A percentile compares a stretch with the other conserved stretches of the same genome.
Evolutionary conservation across 2,888 invertebrate genomes (phyloP).

Genomic region (Temnothorax ravouxi): DNA sequence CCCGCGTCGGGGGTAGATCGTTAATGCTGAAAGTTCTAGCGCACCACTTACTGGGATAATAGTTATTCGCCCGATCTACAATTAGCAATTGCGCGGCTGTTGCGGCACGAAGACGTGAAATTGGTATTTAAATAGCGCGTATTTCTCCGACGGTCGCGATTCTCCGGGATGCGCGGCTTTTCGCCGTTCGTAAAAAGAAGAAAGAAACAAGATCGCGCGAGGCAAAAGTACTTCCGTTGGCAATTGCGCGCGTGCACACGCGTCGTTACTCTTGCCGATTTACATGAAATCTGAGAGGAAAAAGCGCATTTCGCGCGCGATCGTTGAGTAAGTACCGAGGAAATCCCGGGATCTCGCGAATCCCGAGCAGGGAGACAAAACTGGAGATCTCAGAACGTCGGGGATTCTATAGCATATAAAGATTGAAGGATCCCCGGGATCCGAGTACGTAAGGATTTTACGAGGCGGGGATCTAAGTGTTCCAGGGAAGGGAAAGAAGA

Average conservation of each 20-base stretch:
- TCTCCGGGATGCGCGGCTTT: neutral
- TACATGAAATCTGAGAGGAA: slow-evolving; percentile 20
- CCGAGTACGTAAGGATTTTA: slow-evolving; percentile 50
- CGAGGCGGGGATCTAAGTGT: slow-evolving; percentile 44
- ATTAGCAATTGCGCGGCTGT: slow-evolving; percentile 28
- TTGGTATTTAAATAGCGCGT: neutral
- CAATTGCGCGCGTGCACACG: neutral
- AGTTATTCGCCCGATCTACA: slow-evolving; percentile 34
- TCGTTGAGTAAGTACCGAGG: slow-evolving; percentile 33
- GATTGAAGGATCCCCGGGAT: slow-evolving; percentile 47
- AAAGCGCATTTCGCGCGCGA: slow-evolving; percentile 28
- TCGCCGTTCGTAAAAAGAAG: neutral
- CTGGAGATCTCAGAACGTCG: slow-evolving; percentile 47
- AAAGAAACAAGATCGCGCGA: neutral
- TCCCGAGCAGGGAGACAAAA: slow-evolving; percentile 38
- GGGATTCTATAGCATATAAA: slow-evolving; percentile 34
- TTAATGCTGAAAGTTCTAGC: slow-evolving; percentile 52
- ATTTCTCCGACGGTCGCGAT: neutral
- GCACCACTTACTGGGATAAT: slow-evolving; percentile 43
- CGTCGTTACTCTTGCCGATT: slow-evolving; percentile 32
- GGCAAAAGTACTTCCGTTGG: neutral
- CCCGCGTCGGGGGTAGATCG: slow-evolving; percentile 28
- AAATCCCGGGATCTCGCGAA: slow-evolving; percentile 24
- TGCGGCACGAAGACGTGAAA: neutral
- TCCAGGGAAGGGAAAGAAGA: neutral